Evolutionary conservation across 2,113 vertebrate genomes (phyloP).

Genomic region (Gallinago paraguaiae): DNA sequence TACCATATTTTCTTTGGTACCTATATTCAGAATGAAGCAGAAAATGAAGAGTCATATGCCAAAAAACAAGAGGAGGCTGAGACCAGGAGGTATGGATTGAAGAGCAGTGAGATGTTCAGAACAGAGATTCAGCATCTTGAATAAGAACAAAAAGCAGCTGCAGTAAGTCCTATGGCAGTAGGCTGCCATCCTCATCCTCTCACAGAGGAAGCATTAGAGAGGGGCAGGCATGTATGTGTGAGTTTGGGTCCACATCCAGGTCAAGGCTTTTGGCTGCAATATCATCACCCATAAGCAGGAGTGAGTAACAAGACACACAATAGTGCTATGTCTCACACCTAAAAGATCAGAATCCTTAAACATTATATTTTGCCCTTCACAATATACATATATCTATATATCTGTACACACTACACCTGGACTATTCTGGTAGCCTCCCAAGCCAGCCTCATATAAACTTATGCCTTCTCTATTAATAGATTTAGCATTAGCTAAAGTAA

Average conservation of each 20-base stretch:
- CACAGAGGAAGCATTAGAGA: not conserved
- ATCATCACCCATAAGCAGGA: accelerated
- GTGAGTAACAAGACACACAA: accelerated
- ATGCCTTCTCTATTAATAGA: not conserved
- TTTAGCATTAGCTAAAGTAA: not conserved
- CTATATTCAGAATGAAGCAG: not conserved
- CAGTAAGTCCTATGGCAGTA: accelerated
- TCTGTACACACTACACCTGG: not conserved
- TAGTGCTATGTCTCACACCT: not conserved
- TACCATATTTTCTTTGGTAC: not conserved
- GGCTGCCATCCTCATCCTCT: accelerated
- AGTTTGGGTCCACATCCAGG: not conserved
- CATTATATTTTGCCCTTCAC: not conserved
- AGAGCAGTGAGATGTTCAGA: not conserved
- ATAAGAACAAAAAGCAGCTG: not conserved
- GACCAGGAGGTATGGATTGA: not conserved
- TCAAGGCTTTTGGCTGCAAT: not conserved
- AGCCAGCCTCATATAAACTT: accelerated
- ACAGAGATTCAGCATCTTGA: not conserved
- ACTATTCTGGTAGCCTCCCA: not conserved
- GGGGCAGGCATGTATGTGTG: accelerated
- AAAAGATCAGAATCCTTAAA: not conserved
- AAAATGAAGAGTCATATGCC: not conserved
- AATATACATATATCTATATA: not conserved
- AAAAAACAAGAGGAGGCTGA: not conserved